These are phyloP conservation scores for Pagrus major DNA, from an alignment of 2,113 vertebrate genomes.

Conservation along the genomic window DNA sequence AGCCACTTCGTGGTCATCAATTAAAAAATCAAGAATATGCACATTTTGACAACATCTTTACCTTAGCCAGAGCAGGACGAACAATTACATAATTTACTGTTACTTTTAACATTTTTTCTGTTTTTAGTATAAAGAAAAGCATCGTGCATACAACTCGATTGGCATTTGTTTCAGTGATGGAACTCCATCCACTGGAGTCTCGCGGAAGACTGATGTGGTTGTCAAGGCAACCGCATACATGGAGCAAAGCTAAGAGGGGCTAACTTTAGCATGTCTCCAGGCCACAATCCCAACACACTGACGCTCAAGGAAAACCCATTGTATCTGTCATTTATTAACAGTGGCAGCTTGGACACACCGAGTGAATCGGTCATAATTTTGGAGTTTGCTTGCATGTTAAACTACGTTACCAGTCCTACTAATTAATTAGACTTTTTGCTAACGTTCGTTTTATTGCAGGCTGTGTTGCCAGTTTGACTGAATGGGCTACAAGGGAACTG, in stretches of 20 bases:
- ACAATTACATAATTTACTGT: not conserved
- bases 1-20: no score
- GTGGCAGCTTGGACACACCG: not conserved
- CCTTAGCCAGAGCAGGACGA: not conserved
- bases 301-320: not conserved
- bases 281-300: constrained; percentile 47
- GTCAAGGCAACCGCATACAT: constrained; percentile 81
- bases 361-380: fast-evolving
- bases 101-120: no score
- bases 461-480: not conserved
- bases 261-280: constrained; percentile 39
- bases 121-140: not conserved
- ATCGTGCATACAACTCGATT: no score
- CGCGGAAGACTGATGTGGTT: constrained; percentile 77
- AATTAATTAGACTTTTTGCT: constrained; percentile 16
- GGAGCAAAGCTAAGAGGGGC: constrained; percentile 57
- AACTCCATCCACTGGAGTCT: not conserved
- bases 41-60: not conserved
- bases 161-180: not conserved
- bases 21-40: not conserved
- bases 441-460: not conserved
- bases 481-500: not conserved
- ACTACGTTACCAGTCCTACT: not conserved
- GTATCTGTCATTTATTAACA: not conserved
- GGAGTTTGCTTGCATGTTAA: no score